Percentiles rank a stretch among this genome's conserved stretches.
Conservation (phyloP, 2,797 vertebrate species). For the Liasis olivaceus region DNA sequence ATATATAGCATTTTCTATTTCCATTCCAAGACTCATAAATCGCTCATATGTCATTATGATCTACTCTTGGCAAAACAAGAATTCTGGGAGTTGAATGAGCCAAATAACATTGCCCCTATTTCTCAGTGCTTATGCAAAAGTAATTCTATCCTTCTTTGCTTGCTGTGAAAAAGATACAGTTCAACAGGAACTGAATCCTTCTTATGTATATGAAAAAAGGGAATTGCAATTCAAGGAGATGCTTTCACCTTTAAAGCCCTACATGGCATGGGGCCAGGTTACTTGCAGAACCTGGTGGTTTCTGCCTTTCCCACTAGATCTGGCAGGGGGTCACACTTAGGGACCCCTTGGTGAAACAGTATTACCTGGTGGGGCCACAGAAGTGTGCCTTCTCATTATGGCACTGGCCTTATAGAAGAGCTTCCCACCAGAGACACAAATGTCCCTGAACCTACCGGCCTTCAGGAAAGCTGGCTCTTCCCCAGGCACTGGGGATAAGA, state of each 20-base stretch:
- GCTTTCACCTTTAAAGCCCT: not conserved
- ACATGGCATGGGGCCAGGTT: not conserved
- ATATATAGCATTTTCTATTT: not conserved
- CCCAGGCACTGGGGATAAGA: too few relatives aligned
- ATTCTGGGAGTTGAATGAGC: not conserved
- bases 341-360: not conserved
- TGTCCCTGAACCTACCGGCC: not conserved
- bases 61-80: not conserved
- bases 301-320: not conserved
- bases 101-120: not conserved
- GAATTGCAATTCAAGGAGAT: not conserved
- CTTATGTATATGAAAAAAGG: not conserved
- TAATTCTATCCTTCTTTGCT: not conserved
- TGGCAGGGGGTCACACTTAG: not conserved
- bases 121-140: not conserved
- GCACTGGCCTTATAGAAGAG: not conserved
- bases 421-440: not conserved
- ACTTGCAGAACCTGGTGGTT: not conserved
- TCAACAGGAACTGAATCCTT: not conserved
- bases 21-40: constrained; percentile 1
- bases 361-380: not conserved
- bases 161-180: not conserved
- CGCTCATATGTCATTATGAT: not conserved
- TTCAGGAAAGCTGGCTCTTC: too few relatives aligned
- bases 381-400: not conserved